Conservation (phyloP, 2,113 vertebrate species). For the Rynchops niger region DNA sequence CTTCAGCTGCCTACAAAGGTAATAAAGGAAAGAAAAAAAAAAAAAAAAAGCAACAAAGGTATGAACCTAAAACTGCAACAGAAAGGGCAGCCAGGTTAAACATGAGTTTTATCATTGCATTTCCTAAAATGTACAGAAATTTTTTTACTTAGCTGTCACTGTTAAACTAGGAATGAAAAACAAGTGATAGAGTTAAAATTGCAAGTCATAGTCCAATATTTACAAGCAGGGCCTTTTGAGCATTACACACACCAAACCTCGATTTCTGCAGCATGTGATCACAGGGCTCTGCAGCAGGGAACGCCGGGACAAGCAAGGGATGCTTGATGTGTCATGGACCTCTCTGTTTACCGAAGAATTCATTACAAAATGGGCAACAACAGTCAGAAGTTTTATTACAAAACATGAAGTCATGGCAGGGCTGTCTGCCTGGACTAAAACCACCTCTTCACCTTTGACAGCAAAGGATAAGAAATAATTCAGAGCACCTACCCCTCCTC, state of each 20-base stretch:
- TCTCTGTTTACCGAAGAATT: background rate
- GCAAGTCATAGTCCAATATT: background rate
- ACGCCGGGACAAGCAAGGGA: background rate
- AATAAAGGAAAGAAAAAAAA: background rate
- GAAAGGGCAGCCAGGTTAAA: background rate
- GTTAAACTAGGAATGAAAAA: background rate
- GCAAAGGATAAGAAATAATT: background rate
- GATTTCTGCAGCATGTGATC: accelerated
- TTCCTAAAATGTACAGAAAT: background rate
- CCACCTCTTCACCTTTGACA: background rate
- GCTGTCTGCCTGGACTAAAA: background rate
- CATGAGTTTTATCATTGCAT: background rate
- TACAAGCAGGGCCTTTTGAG: background rate
- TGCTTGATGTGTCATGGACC: background rate
- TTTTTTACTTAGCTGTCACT: background rate
- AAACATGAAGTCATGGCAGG: background rate
- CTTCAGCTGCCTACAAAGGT: background rate
- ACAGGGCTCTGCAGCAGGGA: background rate
- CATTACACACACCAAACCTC: background rate
- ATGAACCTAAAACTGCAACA: background rate
- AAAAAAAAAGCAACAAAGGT: background rate
- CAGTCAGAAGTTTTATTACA: background rate
- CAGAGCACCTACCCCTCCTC: background rate
- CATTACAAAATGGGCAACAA: background rate
- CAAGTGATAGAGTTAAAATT: background rate